Percentiles rank a stretch among this genome's conserved stretches.
These are phyloP conservation scores for Drosophila kohkoa DNA, from an alignment of 1,140 invertebrate genomes.

Conservation along the genomic window DNA sequence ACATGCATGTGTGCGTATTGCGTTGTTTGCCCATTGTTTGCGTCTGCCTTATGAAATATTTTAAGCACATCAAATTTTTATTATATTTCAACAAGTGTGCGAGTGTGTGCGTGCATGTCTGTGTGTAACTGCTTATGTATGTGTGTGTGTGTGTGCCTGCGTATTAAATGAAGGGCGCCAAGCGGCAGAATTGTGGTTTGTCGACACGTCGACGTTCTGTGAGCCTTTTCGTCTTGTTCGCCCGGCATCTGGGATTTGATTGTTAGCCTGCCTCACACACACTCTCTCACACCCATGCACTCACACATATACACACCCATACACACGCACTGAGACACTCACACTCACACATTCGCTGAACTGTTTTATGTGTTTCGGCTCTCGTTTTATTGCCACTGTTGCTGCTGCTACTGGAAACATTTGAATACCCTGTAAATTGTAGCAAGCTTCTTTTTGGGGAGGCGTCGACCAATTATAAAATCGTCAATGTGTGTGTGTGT, in stretches of 20 bases:
- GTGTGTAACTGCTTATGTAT: slow-evolving; percentile 1
- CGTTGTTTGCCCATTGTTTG: slow-evolving; percentile 59
- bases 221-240: slow-evolving; percentile 13
- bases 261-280: slow-evolving; percentile 38
- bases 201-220: slow-evolving; percentile 31
- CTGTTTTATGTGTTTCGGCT: slow-evolving; percentile 39
- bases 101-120: slow-evolving; percentile 11
- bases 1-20: slow-evolving; percentile 15
- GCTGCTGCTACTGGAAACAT: slow-evolving; percentile 34
- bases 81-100: slow-evolving; percentile 65
- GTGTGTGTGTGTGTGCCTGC: slow-evolving; percentile 22
- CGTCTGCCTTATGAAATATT: slow-evolving; percentile 64
- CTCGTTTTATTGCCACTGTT: slow-evolving; percentile 19
- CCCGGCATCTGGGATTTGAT: slow-evolving; percentile 59
- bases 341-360: neutral
- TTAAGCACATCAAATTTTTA: slow-evolving; percentile 72
- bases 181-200: slow-evolving; percentile 26
- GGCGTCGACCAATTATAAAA: slow-evolving; percentile 35
- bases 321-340: no score
- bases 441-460: slow-evolving; percentile 1
- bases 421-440: slow-evolving; percentile 11
- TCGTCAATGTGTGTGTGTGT: slow-evolving; percentile 15
- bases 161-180: slow-evolving; percentile 7
- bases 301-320: neutral
- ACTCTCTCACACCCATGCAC: slow-evolving; percentile 24